phyloP scores from a whole-genome alignment of 2,113 vertebrate genomes.

The Anthoscopus minutus region DNA sequence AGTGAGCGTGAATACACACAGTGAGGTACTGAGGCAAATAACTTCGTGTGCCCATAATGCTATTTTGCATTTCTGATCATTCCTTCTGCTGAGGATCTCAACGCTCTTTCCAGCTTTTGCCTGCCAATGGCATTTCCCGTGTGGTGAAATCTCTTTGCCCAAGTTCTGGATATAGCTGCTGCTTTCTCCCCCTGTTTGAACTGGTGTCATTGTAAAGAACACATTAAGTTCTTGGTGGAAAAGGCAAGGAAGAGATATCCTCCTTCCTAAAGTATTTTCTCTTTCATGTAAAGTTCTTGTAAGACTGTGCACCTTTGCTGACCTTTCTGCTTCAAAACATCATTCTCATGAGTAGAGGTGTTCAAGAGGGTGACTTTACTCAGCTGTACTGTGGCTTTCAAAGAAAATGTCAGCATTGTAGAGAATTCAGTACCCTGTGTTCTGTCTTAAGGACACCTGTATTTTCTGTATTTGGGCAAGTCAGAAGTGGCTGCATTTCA shows the following conservation, averaged over 20 bases:
- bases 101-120: not conserved
- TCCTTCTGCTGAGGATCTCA: not conserved
- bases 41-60: accelerated
- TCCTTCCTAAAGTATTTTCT: not conserved
- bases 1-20: not conserved
- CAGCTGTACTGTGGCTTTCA: not conserved
- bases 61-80: not conserved
- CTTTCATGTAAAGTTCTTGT: not conserved
- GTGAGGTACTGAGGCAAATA: not conserved
- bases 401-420: not conserved
- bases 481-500: not conserved
- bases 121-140: not conserved
- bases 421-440: not conserved
- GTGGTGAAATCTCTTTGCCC: not conserved
- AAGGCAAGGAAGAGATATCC: not conserved
- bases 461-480: not conserved
- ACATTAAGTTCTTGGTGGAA: not conserved
- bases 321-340: not conserved
- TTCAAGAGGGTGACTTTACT: not conserved
- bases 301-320: not conserved
- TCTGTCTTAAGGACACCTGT: not conserved
- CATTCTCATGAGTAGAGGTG: not conserved
- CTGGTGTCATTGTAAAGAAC: not conserved
- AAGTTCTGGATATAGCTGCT: not conserved
- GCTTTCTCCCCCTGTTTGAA: not conserved